Evolutionary conservation across 92 coral and sea anemone genomes (phyloP).

Genomic region (Scolanthus callimorphus): DNA sequence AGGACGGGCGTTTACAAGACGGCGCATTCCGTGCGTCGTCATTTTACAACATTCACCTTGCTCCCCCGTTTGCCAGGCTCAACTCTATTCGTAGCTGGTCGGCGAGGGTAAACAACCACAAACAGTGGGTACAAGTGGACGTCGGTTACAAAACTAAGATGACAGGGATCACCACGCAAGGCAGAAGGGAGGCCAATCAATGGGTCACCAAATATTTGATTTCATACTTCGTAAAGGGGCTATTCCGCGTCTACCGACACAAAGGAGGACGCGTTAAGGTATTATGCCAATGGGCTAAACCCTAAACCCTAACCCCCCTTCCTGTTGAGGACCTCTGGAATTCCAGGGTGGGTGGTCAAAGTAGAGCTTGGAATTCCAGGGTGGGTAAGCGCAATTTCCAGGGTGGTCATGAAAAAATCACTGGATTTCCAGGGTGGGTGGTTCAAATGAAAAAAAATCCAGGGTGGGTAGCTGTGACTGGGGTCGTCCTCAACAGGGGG

Average conservation of each 20-base stretch:
- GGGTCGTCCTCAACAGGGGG: too few relatives aligned
- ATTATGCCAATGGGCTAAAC: background rate
- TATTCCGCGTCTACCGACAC: constrained; percentile 61
- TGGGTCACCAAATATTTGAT: constrained; percentile 79
- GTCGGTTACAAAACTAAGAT: constrained; percentile 49
- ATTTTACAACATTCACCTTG: constrained; percentile 53
- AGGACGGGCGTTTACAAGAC: constrained; percentile 61
- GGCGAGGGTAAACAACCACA: constrained; percentile 53
- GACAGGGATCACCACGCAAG: constrained; percentile 83
- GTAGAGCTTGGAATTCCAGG: too few relatives aligned
- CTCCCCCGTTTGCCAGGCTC: constrained; percentile 61
- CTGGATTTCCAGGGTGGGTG: too few relatives aligned
- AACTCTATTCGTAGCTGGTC: constrained; percentile 76
- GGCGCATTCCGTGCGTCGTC: constrained; percentile 81
- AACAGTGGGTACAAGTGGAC: constrained; percentile 77
- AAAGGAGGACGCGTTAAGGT: constrained; percentile 70
- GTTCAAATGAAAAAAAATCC: too few relatives aligned
- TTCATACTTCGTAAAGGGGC: constrained; percentile 54
- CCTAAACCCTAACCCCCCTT: too few relatives aligned
- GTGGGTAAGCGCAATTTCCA: too few relatives aligned
- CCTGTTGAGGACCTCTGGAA: too few relatives aligned
- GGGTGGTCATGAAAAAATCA: too few relatives aligned
- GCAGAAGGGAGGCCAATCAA: constrained; percentile 77
- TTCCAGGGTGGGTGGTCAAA: too few relatives aligned
- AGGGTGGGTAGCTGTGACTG: too few relatives aligned